A percentile compares a stretch with the other conserved stretches of the same genome.
phyloP scores from a whole-genome alignment of 2,113 vertebrate genomes.

The Alectura lathami region DNA sequence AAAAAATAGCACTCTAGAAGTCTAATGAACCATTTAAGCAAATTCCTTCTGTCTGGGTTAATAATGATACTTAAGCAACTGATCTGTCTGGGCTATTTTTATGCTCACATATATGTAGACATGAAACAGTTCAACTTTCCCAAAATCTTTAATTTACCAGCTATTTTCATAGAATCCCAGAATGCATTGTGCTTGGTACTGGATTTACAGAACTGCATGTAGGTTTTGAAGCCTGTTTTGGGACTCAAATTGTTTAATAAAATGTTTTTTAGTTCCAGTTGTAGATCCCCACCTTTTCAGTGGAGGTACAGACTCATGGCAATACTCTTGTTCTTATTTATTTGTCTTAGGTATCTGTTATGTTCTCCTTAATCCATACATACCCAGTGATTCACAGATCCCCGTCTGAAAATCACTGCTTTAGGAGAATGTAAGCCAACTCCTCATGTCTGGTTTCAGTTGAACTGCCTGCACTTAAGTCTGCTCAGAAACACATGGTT shows the following conservation, averaged over 20 bases:
- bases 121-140: not conserved
- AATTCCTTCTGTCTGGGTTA: not conserved
- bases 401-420: not conserved
- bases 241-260: not conserved
- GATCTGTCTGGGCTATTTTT: not conserved
- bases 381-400: not conserved
- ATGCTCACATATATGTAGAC: not conserved
- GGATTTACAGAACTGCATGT: not conserved
- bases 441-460: fast-evolving
- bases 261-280: not conserved
- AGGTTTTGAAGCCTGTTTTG: not conserved
- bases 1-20: not conserved
- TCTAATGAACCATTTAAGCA: not conserved
- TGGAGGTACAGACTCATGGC: not conserved
- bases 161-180: not conserved
- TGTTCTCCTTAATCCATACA: not conserved
- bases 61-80: not conserved
- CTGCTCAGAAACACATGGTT: not conserved
- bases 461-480: not conserved
- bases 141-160: not conserved
- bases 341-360: not conserved
- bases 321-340: not conserved
- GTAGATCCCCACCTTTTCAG: not conserved
- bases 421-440: not conserved
- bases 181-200: not conserved